phyloP scores from a whole-genome alignment of 2,113 vertebrate species.

The Poeciliopsis occidentalis region DNA sequence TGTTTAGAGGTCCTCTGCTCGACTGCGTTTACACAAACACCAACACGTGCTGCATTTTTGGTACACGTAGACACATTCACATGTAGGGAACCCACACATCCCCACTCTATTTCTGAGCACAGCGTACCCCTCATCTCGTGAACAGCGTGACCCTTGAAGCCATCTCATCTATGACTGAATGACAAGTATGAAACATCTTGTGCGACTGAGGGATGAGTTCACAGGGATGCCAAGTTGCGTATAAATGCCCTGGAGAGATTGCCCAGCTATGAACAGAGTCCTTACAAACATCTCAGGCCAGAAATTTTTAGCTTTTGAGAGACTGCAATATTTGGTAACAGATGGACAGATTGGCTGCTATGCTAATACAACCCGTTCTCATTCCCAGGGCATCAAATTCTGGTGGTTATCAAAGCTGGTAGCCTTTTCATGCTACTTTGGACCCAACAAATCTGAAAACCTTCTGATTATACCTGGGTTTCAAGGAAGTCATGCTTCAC shows the following conservation, averaged over 20 bases:
- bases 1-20: conserved; percentile 27
- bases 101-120: conserved; percentile 15
- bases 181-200: conserved; percentile 57
- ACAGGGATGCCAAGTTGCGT: conserved; percentile 49
- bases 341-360: conserved; percentile 4
- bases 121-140: conserved; percentile 23
- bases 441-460: not conserved
- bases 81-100: not conserved
- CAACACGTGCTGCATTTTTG: not conserved
- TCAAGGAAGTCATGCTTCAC: not conserved
- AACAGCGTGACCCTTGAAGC: conserved; percentile 66
- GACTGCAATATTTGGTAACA: conserved; percentile 23
- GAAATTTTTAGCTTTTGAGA: conserved; percentile 20
- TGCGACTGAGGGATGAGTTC: conserved; percentile 66
- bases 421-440: conserved; percentile 2
- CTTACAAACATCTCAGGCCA: too few relatives aligned
- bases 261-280: conserved; percentile 33
- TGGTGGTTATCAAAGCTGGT: conserved; percentile 1
- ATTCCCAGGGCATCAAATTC: conserved; percentile 2
- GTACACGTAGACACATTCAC: conserved; percentile 6
- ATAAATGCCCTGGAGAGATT: conserved; percentile 55
- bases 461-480: not conserved
- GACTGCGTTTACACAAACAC: conserved; percentile 13
- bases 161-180: conserved; percentile 60
- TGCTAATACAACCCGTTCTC: not conserved